These are phyloP conservation scores for Amazona vittata DNA, from an alignment of 2,113 vertebrate species.

Conservation along the genomic window DNA sequence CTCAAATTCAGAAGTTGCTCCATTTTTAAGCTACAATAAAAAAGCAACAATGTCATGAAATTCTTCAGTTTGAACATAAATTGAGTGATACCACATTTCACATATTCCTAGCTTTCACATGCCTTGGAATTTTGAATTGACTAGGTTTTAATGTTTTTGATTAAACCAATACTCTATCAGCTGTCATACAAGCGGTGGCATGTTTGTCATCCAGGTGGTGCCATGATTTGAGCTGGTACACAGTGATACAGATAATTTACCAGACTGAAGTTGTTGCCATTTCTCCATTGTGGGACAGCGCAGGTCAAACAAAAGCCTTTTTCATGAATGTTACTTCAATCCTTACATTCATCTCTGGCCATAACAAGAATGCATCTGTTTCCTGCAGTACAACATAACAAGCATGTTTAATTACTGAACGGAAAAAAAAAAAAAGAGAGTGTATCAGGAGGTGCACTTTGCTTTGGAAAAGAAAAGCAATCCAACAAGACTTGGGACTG, in stretches of 20 bases:
- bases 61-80: not conserved
- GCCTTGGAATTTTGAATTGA: not conserved
- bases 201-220: conserved; percentile 71
- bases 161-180: conserved; percentile 8
- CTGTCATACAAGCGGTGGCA: conserved; percentile 7
- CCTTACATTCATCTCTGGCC: conserved; percentile 43
- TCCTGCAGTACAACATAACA: not conserved
- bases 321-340: conserved; percentile 56
- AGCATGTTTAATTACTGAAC: conserved; percentile 19
- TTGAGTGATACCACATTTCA: not conserved
- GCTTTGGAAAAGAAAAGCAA: conserved; percentile 9
- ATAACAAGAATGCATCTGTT: conserved; percentile 44
- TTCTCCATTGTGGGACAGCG: conserved; percentile 57
- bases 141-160: not conserved
- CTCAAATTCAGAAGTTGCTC: not conserved
- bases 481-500: conserved; percentile 15
- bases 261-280: conserved; percentile 70
- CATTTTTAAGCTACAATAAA: not conserved
- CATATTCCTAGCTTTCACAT: not conserved
- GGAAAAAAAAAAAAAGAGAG: rapidly evolving
- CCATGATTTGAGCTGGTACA: conserved; percentile 39
- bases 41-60: not conserved
- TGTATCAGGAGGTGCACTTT: not conserved
- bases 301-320: conserved; percentile 70
- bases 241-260: conserved; percentile 72